Evolutionary conservation across 2,797 vertebrate genomes (phyloP).

Genomic region (Chiloscyllium punctatum): DNA sequence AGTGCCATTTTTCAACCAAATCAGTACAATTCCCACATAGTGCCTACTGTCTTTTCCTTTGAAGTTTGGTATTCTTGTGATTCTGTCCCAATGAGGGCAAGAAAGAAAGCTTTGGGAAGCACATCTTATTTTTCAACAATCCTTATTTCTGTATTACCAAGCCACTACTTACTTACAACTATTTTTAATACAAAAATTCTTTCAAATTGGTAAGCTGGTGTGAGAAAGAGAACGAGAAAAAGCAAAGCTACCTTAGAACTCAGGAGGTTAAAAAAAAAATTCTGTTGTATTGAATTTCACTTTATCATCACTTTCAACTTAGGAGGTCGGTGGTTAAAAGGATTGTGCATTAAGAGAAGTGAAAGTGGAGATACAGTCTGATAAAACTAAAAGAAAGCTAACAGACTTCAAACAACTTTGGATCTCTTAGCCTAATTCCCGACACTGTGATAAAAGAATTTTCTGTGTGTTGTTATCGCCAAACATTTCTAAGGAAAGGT

Average conservation of each 20-base stretch:
- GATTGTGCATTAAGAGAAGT: conserved; percentile 39
- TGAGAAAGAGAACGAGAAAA: not conserved
- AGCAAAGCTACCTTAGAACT: not conserved
- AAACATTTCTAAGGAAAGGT: conserved; percentile 21
- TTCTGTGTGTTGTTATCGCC: not conserved
- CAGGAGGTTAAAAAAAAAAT: not conserved
- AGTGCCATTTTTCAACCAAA: too few relatives aligned
- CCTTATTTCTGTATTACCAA: too few relatives aligned
- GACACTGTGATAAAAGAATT: conserved; percentile 33
- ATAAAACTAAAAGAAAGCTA: conserved; percentile 39
- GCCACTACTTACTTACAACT: not conserved
- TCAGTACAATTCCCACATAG: too few relatives aligned
- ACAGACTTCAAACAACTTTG: conserved; percentile 38
- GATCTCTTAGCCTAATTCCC: not conserved
- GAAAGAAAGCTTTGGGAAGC: too few relatives aligned
- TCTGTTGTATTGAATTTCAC: conserved; percentile 37
- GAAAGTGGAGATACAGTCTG: conserved; percentile 28
- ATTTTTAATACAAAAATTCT: not conserved
- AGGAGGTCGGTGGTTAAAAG: conserved; percentile 29
- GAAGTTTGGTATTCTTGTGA: too few relatives aligned
- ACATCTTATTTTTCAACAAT: too few relatives aligned
- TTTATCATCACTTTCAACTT: conserved; percentile 36
- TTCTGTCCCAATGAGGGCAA: too few relatives aligned
- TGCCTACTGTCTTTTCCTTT: too few relatives aligned
- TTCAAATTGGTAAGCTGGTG: not conserved